Base-by-base conservation (phyloP, 2,797 vertebrate species). In the Gymnodraco acuticeps region DNA sequence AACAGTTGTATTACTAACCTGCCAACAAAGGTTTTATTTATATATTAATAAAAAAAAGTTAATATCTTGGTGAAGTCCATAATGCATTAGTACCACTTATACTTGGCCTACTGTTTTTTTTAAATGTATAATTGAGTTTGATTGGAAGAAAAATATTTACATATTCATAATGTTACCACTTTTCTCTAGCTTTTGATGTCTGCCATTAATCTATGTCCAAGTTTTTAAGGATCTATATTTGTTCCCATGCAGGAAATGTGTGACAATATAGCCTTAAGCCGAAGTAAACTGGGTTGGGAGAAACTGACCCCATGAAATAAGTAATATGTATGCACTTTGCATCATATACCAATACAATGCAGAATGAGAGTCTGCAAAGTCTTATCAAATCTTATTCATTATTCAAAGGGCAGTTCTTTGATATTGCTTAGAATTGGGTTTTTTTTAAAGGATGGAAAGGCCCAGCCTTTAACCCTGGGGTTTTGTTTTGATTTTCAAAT, bases 21-120 rank as follows among this genome's bases (percentile, higher is more conserved):
- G 41, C 65, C 63, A 80, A 12, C 59, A 70, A 52, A 27, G 52
- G 53, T 65, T 67, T 70, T 46, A 52, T 73, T 43, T n/a, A 5
- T 19, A 17, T 76, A 17, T 76, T 45, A 38, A 51, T 51, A 45
- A 19, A 15, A 0, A 61, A 27, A 52, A 60, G 5, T 41, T 16
- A 46, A 61, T 19, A 61, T 12, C 3, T 73, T 45, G 5, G 17
- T 67, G 13, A 64, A 41, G 64, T 53, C 9, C 4, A n/a, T 6
- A 53, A 16, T 15, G n/a, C 17, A 72, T 33, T 1, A 2, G 3
- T 1, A 54, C 3, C 23, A 59, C 42, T 42, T 10, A 66, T 62
- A 31, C 9, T 3, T 45, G 45, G 11, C 20, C 48, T 51, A 3
- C 16, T 64, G 14, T 15, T 58, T 56, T 14, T 59, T 60, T 17